These are phyloP conservation scores for Scartelaos histophorus DNA, from an alignment of 2,113 vertebrate genomes.

Conservation along the genomic window DNA sequence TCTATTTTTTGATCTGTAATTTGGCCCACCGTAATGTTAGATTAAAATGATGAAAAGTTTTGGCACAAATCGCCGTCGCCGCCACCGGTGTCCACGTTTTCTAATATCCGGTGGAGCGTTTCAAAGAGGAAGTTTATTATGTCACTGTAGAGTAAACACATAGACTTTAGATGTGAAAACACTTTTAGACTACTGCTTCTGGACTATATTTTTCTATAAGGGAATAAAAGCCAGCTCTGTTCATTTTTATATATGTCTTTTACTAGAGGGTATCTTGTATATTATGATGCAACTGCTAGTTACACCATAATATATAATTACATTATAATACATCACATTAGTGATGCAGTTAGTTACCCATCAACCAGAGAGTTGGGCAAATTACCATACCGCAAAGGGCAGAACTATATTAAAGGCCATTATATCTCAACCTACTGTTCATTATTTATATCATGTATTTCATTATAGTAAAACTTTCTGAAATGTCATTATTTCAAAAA, in stretches of 20 bases:
- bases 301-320: no score
- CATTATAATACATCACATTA: not conserved
- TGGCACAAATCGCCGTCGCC: not conserved
- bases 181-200: not conserved
- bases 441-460: not conserved
- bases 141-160: no score
- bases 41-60: not conserved
- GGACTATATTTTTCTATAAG: not conserved
- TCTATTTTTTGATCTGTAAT: not conserved
- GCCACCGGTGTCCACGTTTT: not conserved
- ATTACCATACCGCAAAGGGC: no score
- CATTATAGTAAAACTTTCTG: not conserved
- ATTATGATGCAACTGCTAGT: not conserved
- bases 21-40: not conserved
- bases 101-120: not conserved
- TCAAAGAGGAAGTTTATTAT: not conserved
- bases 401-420: not conserved
- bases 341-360: not conserved
- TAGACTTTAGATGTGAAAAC: not conserved
- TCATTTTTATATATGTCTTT: not conserved
- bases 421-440: not conserved
- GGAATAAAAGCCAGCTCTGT: not conserved
- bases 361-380: not conserved
- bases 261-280: no score
- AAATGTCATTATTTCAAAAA: not conserved